These are phyloP conservation scores for Oreocharis arfaki DNA, from an alignment of 2,113 vertebrate species.

Conservation along the genomic window DNA sequence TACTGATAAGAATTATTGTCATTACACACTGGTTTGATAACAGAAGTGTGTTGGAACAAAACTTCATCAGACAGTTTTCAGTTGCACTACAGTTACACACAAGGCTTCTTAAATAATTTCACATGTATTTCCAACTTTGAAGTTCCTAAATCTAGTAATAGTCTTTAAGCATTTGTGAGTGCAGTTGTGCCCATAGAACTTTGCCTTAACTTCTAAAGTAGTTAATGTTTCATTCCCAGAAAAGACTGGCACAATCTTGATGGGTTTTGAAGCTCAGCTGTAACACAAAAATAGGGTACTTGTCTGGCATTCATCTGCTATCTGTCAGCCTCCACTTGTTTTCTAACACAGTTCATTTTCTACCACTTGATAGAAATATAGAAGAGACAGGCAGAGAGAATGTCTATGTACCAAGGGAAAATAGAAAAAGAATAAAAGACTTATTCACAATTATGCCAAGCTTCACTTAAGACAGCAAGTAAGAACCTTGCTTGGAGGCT, in stretches of 20 bases:
- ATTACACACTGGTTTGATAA: neutral
- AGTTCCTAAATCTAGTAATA: neutral
- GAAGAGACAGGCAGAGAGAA: neutral
- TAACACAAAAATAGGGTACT: neutral
- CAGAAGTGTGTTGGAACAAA: neutral
- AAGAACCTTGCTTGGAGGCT: neutral
- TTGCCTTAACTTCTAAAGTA: neutral
- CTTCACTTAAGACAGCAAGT: neutral
- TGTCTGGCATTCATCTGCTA: neutral
- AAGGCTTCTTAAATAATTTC: neutral
- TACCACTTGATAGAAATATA: constrained; percentile 16
- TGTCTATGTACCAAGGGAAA: neutral
- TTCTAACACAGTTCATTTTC: constrained; percentile 42
- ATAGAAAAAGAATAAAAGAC: neutral
- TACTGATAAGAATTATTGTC: neutral
- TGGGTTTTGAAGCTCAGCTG: constrained; percentile 23
- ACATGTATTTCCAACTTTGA: neutral
- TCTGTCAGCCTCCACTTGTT: constrained; percentile 19
- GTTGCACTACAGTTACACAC: neutral
- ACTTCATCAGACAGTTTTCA: neutral
- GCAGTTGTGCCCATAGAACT: neutral
- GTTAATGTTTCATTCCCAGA: neutral
- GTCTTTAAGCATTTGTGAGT: neutral
- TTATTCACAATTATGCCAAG: constrained; percentile 10
- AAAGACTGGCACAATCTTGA: neutral